phyloP scores from a whole-genome alignment of 2,797 vertebrate species.

The Perodicticus potto region DNA sequence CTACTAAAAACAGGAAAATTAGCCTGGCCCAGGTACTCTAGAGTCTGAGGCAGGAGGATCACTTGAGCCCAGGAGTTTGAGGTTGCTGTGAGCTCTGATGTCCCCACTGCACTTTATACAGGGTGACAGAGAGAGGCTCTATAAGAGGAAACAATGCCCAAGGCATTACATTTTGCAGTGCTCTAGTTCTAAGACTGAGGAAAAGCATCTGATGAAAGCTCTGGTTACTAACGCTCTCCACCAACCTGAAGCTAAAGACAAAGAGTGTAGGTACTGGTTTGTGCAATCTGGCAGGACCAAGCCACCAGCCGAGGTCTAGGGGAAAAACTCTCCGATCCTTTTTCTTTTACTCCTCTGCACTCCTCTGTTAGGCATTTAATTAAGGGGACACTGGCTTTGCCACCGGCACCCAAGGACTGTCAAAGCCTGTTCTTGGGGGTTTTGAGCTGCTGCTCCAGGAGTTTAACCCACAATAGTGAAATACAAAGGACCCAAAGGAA shows the following conservation, averaged over 20 bases:
- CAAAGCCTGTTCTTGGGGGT: not conserved
- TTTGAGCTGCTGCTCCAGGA: not conserved
- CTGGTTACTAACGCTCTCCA: not conserved
- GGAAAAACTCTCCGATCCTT: not conserved
- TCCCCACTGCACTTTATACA: too few relatives aligned
- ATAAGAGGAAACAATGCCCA: too few relatives aligned
- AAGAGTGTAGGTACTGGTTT: not conserved
- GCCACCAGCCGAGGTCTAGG: not conserved
- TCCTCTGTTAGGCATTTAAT: not conserved
- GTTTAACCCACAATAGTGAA: not conserved
- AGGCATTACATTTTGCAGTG: not conserved
- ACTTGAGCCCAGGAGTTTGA: too few relatives aligned
- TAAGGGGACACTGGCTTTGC: not conserved
- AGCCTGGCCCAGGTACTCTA: too few relatives aligned
- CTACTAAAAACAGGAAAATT: too few relatives aligned
- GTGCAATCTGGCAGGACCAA: not conserved
- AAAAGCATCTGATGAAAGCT: not conserved
- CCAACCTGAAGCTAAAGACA: not conserved
- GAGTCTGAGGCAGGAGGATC: too few relatives aligned
- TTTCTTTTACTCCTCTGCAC: not conserved
- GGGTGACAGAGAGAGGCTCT: too few relatives aligned
- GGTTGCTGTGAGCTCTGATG: too few relatives aligned
- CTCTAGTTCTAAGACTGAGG: not conserved
- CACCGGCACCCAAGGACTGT: not conserved
- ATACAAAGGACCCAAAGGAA: not conserved